Conservation (phyloP, 2,113 vertebrate genomes). For the Octodon degus region DNA sequence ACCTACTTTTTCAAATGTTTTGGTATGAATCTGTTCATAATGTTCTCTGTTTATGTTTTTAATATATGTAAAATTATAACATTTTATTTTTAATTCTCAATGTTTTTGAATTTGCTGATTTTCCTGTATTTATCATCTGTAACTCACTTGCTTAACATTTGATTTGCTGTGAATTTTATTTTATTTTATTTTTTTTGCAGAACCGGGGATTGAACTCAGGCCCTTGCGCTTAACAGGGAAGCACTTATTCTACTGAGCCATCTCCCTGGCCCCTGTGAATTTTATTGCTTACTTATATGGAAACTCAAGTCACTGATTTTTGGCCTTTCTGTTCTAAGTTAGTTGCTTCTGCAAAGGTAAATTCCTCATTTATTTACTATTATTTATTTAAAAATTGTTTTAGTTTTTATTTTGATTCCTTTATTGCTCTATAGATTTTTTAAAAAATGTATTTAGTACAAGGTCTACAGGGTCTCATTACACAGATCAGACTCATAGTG, state of each 20-base stretch:
- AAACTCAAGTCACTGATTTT: neutral
- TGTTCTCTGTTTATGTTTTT: neutral
- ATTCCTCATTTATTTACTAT: neutral
- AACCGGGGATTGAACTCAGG: no score
- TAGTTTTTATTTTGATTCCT: neutral
- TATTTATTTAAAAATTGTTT: neutral
- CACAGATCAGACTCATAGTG: no score
- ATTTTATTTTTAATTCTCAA: neutral
- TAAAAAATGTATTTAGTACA: no score
- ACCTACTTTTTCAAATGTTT: neutral
- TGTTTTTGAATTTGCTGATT: neutral
- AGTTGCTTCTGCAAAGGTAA: neutral
- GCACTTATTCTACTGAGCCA: no score
- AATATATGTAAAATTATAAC: neutral
- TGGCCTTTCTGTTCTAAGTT: neutral
- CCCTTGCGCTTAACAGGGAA: no score
- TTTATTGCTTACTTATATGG: neutral
- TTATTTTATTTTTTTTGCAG: neutral
- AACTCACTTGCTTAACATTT: neutral
- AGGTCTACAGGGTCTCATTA: no score
- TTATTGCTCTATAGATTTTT: neutral
- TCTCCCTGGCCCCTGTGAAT: neutral
- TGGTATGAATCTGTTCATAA: neutral
- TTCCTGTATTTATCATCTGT: neutral
- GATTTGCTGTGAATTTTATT: conserved; percentile 2